A percentile compares a stretch with the other conserved stretches of the same genome.
Evolutionary conservation across 2,113 vertebrate genomes (phyloP).

Genomic region (Cyphomyrus plagiostoma): DNA sequence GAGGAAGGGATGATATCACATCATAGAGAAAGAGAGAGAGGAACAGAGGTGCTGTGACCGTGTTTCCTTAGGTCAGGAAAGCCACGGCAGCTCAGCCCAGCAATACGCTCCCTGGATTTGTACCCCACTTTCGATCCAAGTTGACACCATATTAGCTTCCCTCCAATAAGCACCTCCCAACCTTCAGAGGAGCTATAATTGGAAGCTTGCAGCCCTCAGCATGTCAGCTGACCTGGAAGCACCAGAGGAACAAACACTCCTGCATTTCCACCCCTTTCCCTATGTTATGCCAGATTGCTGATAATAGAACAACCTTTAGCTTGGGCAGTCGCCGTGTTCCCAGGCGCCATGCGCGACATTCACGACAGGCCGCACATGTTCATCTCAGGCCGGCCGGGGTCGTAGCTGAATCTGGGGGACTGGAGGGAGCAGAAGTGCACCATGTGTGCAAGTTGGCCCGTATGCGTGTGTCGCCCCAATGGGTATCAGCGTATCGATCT

Average conservation of each 20-base stretch:
- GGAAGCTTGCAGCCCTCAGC: slow-evolving; percentile 6
- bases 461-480: not conserved
- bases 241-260: not conserved
- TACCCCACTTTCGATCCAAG: not conserved
- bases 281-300: slow-evolving; percentile 6
- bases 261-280: not conserved
- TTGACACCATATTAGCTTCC: not conserved
- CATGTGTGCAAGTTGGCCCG: not conserved
- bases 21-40: not conserved
- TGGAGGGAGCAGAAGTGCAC: not conserved
- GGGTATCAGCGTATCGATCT: not conserved
- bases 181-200: slow-evolving; percentile 13
- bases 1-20: not conserved
- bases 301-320: slow-evolving; percentile 17
- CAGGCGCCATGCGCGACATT: not conserved
- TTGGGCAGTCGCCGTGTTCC: not conserved
- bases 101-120: not conserved
- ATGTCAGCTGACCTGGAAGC: not conserved
- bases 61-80: not conserved
- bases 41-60: not conserved
- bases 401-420: not conserved
- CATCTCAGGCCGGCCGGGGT: not conserved
- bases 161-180: slow-evolving; percentile 6
- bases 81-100: not conserved
- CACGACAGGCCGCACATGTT: not conserved